Evolutionary conservation across 2,888 invertebrate genomes (phyloP), one percentile per base, ranked within the genome.

Genomic region (Entomobrya proxima): DNA sequence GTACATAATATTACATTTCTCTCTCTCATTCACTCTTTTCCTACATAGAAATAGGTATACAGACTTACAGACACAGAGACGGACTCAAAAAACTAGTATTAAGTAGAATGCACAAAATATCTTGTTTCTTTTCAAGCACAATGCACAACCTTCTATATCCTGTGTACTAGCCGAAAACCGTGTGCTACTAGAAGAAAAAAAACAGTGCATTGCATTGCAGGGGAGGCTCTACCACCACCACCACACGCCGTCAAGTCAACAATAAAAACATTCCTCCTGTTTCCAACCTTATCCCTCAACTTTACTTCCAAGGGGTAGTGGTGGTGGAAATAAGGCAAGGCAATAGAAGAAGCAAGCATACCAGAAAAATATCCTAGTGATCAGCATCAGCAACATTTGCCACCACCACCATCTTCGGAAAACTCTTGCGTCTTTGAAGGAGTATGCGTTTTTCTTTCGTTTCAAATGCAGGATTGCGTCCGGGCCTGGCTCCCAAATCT

Each of bases 391-490:
- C 2, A 13, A 50, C 50, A 50, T 1, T 9, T 35, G 24, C 67
- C 55, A 24, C 6, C 64, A 44, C 40, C 77, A 32, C 50, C 69
- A 58, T 69, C 69, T 69, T 69, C 79, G 72, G 78, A 80, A 72
- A 80, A 80, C 55, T 80, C 55, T 18, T 55, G 47, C 52, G 32
- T 52, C 35, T 32, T 32, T 27, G n/a, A 67, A 79, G 44, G 1
- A 78, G 32, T 27, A 27, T 55, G 30, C 13, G 32, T 72, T 37
- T n/a, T 15, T 69, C 37, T 37, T 6, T n/a, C n/a, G n/a, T n/a
- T n/a, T n/a, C n/a, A n/a, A 80, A 80, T 72, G 69, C 80, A 72
- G 52, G 80, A 55, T 55, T 80, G 80, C 78, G 7, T 52, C 52
- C 13, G 21, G 37, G 67, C 27, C 27, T 69, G n/a, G 67, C 32